Conservation (phyloP, 2,797 vertebrate species). For the Synanceia verrucosa region DNA sequence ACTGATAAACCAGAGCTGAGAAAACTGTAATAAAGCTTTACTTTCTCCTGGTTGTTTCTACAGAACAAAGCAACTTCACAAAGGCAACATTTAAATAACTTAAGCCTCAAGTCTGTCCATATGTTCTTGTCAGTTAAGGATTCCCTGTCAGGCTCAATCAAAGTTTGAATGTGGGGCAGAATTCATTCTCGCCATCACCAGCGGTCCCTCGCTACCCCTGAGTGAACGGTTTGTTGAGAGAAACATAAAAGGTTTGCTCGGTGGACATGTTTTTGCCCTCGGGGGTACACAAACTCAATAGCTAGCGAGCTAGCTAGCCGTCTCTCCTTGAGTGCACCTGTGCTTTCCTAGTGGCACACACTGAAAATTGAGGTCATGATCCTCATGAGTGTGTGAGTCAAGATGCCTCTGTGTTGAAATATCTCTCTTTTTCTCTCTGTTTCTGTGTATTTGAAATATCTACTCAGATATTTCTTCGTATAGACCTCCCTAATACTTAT, state of each 20-base stretch:
- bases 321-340: constrained; percentile 68
- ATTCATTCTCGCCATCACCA: constrained; percentile 48
- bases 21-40: background rate
- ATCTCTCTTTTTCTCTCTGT: constrained; percentile 41
- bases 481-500: background rate
- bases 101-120: constrained; percentile 3
- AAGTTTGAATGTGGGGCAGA: constrained; percentile 51
- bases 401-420: constrained; percentile 60
- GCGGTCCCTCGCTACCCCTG: constrained; percentile 48
- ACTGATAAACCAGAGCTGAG: background rate
- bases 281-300: constrained; percentile 71
- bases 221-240: constrained; percentile 66
- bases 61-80: background rate
- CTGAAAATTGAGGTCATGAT: constrained; percentile 79
- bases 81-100: constrained; percentile 8
- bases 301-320: constrained; percentile 60
- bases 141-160: constrained; percentile 56
- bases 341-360: constrained; percentile 66
- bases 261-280: constrained; percentile 70
- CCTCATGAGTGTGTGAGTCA: constrained; percentile 63
- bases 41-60: background rate
- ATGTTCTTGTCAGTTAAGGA: constrained; percentile 26
- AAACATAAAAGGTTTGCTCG: constrained; percentile 72
- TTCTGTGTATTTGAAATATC: constrained; percentile 47
- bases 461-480: constrained; percentile 11